Percentiles rank a stretch among this genome's conserved stretches.
phyloP scores from a whole-genome alignment of 1,140 invertebrate genomes.

The Piezodorus guildinii region DNA sequence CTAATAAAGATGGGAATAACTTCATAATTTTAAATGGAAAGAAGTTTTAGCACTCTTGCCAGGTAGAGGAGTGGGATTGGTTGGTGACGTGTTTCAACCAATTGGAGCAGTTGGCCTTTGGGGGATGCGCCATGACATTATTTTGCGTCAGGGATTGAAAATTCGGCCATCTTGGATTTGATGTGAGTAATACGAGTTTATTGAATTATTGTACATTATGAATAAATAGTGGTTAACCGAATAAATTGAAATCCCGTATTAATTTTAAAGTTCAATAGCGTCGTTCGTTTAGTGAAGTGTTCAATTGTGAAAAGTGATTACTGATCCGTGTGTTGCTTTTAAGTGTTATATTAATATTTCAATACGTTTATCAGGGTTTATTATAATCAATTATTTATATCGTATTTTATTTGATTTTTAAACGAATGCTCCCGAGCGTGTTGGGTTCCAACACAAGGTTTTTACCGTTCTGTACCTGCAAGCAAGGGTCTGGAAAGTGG shows the following conservation, averaged over 20 bases:
- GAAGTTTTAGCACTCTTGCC: conserved; percentile 6
- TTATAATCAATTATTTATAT: too few relatives aligned
- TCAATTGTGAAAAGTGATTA: too few relatives aligned
- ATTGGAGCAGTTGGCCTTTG: background rate
- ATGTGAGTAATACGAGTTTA: conserved; percentile 28
- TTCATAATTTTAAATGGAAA: conserved; percentile 4
- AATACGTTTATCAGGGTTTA: too few relatives aligned
- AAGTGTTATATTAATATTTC: too few relatives aligned
- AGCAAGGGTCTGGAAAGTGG: background rate
- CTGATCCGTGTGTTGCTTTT: too few relatives aligned
- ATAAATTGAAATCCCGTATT: too few relatives aligned
- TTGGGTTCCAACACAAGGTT: background rate
- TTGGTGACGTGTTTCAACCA: conserved; percentile 10
- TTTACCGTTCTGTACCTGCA: background rate
- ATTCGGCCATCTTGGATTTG: conserved; percentile 31
- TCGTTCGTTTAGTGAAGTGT: too few relatives aligned
- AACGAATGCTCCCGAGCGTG: background rate
- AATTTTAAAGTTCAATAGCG: too few relatives aligned
- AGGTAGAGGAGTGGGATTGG: conserved; percentile 11
- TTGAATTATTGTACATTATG: conserved; percentile 16
- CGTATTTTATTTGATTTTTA: background rate
- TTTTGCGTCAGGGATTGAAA: conserved; percentile 30
- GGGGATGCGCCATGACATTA: conserved; percentile 28
- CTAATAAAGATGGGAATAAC: background rate
- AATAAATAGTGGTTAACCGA: too few relatives aligned